These are phyloP conservation scores for Acanthosepion pharaonis DNA, from an alignment of 2,888 invertebrate genomes.

Conservation along the genomic window DNA sequence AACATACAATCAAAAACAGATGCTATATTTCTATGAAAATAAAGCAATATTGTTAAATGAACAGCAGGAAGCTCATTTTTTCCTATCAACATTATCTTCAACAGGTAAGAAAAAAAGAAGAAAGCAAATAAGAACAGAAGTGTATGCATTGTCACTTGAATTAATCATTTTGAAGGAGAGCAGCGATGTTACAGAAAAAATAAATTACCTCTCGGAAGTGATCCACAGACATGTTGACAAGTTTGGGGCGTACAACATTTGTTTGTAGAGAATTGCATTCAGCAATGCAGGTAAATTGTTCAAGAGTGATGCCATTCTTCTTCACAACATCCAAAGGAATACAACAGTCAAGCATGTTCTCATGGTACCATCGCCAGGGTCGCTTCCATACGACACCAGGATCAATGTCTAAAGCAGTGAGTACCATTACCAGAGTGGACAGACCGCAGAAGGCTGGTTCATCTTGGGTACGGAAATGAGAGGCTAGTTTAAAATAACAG, in stretches of 20 bases:
- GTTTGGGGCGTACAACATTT: slow-evolving; percentile 50
- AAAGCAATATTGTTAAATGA: no score
- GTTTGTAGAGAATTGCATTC: slow-evolving; percentile 72
- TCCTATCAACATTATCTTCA: no score
- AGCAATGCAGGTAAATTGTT: slow-evolving; percentile 73
- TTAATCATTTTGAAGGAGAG: no score
- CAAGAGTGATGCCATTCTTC: slow-evolving; percentile 70
- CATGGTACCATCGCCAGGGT: slow-evolving; percentile 76
- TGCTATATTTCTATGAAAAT: no score
- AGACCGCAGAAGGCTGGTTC: slow-evolving; percentile 75
- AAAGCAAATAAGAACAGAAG: no score
- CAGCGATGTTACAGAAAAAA: not conserved
- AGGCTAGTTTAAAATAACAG: slow-evolving; percentile 73
- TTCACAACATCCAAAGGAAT: slow-evolving; percentile 68
- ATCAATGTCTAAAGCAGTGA: slow-evolving; percentile 74
- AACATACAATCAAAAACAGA: no score
- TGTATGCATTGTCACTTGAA: no score
- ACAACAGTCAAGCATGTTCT: slow-evolving; percentile 75
- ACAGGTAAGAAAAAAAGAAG: no score
- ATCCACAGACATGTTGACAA: slow-evolving; percentile 50
- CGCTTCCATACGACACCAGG: slow-evolving; percentile 73
- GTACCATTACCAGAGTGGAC: slow-evolving; percentile 73
- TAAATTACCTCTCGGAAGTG: slow-evolving; percentile 58
- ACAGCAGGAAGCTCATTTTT: no score
- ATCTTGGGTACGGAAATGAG: slow-evolving; percentile 75